Percentiles rank a stretch among this genome's conserved stretches.
Evolutionary conservation across 2,797 vertebrate species (phyloP).

Genomic region (Arrhamphus sclerolepis): DNA sequence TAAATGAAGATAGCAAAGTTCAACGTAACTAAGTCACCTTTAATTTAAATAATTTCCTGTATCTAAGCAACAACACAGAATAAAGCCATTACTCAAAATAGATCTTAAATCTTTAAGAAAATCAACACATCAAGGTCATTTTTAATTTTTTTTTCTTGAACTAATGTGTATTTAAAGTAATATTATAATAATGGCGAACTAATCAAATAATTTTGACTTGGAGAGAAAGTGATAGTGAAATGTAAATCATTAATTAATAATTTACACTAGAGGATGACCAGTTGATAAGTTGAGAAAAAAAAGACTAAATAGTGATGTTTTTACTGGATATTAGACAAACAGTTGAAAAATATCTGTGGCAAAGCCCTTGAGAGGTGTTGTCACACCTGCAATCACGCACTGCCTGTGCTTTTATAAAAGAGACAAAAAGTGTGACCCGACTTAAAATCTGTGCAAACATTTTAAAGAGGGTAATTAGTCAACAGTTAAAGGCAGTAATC

Average conservation of each 20-base stretch:
- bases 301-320: background rate
- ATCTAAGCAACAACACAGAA: too few relatives aligned
- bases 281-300: background rate
- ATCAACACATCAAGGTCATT: too few relatives aligned
- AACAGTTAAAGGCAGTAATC: conserved; percentile 62
- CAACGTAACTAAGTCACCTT: background rate
- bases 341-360: background rate
- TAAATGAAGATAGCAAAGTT: background rate
- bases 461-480: conserved; percentile 72
- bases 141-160: too few relatives aligned
- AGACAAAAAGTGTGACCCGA: conserved; percentile 17
- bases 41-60: background rate
- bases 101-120: too few relatives aligned
- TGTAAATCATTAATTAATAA: background rate
- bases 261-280: background rate
- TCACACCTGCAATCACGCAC: conserved; percentile 23
- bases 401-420: conserved; percentile 30
- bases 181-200: too few relatives aligned
- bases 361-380: conserved; percentile 12
- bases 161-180: too few relatives aligned
- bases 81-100: too few relatives aligned
- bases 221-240: background rate
- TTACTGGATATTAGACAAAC: too few relatives aligned
- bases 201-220: too few relatives aligned
- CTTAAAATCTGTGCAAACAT: conserved; percentile 52